phyloP scores from a whole-genome alignment of 2,113 vertebrate genomes.

The Dunckerocampus dactyliophorus region DNA sequence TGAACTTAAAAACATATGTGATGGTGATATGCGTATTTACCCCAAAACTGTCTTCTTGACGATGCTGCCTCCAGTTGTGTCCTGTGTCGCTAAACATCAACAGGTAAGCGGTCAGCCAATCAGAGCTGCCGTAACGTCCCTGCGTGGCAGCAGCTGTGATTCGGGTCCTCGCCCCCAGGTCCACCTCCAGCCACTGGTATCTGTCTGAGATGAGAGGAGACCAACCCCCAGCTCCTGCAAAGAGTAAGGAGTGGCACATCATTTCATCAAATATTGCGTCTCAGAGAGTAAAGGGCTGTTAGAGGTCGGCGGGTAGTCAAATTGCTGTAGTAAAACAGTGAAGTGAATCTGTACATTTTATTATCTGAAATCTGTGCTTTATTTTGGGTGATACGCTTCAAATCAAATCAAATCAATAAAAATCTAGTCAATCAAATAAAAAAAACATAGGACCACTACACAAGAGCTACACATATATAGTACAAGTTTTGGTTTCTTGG shows the following conservation, averaged over 20 bases:
- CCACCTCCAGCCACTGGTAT: constrained; percentile 90
- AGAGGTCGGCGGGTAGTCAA: neutral
- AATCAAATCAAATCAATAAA: too few relatives aligned
- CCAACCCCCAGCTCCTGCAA: constrained; percentile 90
- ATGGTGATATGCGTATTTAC: constrained; percentile 61
- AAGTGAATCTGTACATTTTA: too few relatives aligned
- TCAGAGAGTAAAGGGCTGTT: neutral
- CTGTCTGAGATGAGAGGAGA: constrained; percentile 84
- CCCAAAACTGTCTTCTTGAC: constrained; percentile 88
- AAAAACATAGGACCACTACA: too few relatives aligned
- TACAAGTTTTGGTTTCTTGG: too few relatives aligned
- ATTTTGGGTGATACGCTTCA: too few relatives aligned
- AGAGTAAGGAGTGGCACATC: neutral
- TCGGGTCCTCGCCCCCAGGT: constrained; percentile 83
- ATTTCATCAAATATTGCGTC: neutral
- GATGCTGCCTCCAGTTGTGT: constrained; percentile 88
- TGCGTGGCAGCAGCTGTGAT: constrained; percentile 85
- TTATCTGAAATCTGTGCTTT: too few relatives aligned
- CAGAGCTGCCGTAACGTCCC: constrained; percentile 89
- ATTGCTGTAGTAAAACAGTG: too few relatives aligned
- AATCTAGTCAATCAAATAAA: too few relatives aligned
- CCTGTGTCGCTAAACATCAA: constrained; percentile 91
- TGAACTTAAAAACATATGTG: neutral
- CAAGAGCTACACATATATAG: too few relatives aligned
- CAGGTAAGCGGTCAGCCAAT: constrained; percentile 87